Conservation (phyloP, 2,113 vertebrate species). For the Raja brachyura region DNA sequence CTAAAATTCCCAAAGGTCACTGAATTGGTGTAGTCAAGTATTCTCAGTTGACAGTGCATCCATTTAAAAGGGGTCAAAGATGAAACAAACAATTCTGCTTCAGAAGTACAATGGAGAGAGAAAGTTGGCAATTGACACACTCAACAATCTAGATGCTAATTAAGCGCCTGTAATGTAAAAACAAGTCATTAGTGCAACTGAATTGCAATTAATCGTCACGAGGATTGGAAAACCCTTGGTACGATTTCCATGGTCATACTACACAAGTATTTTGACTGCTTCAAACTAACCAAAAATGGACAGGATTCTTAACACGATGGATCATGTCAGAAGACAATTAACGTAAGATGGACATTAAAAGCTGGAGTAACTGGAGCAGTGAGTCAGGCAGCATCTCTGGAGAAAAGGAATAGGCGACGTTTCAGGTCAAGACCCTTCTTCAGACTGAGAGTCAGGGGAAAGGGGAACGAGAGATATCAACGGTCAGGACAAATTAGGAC, state of each 20-base stretch:
- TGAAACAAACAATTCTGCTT: not conserved
- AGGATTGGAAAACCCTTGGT: not conserved
- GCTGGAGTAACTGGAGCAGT: too few relatives aligned
- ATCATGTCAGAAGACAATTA: not conserved
- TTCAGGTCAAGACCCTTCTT: too few relatives aligned
- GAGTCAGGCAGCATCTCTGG: too few relatives aligned
- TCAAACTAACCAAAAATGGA: not conserved
- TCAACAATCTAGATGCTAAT: not conserved
- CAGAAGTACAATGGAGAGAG: not conserved
- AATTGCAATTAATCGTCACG: not conserved
- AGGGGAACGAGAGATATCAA: too few relatives aligned
- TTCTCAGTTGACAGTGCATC: not conserved
- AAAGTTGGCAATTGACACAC: not conserved
- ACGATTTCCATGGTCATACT: not conserved
- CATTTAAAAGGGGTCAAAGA: not conserved
- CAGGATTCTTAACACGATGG: not conserved
- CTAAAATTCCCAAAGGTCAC: not conserved
- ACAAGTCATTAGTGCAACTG: not conserved
- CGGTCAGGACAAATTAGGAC: too few relatives aligned
- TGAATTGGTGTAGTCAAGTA: not conserved
- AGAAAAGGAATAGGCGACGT: too few relatives aligned
- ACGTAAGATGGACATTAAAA: too few relatives aligned
- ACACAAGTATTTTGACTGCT: not conserved
- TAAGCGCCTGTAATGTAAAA: not conserved
- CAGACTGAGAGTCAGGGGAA: too few relatives aligned